Conservation (phyloP, 2,797 vertebrate species). For the Rhabdomys pumilio region DNA sequence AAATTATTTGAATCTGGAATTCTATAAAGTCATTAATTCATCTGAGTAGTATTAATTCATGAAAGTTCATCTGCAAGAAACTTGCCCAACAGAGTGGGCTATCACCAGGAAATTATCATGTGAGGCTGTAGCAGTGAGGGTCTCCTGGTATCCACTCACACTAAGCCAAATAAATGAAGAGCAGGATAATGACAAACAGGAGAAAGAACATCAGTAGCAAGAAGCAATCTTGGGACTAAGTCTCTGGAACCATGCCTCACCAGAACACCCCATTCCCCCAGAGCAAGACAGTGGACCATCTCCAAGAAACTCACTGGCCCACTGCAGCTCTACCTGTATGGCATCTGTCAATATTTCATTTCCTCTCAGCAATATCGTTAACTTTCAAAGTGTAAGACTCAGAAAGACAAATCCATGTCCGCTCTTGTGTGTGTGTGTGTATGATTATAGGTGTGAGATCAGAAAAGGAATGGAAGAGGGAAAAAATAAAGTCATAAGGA, state of each 20-base stretch:
- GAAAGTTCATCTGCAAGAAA: not conserved
- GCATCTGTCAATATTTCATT: not conserved
- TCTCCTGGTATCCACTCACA: not conserved
- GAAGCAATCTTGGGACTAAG: not conserved
- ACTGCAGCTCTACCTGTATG: not conserved
- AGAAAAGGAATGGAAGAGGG: not conserved
- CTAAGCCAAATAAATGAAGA: not conserved
- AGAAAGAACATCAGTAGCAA: not conserved
- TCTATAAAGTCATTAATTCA: not conserved
- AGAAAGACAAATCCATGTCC: not conserved
- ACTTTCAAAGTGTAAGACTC: slow-evolving; percentile 15
- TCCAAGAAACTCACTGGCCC: not conserved
- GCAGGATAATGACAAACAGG: not conserved
- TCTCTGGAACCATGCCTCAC: not conserved
- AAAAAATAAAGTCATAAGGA: not conserved
- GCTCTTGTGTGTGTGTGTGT: not conserved
- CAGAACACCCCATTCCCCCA: not conserved
- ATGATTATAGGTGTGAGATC: not conserved
- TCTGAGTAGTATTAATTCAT: not conserved
- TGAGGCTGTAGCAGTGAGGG: not conserved
- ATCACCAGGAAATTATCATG: not conserved
- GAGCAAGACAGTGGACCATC: not conserved
- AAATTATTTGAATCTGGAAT: not conserved
- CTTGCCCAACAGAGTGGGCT: not conserved
- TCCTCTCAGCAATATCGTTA: slow-evolving; percentile 3